These are phyloP conservation scores for Athalia cordata DNA, from an alignment of 2,888 invertebrate species.

Conservation along the genomic window DNA sequence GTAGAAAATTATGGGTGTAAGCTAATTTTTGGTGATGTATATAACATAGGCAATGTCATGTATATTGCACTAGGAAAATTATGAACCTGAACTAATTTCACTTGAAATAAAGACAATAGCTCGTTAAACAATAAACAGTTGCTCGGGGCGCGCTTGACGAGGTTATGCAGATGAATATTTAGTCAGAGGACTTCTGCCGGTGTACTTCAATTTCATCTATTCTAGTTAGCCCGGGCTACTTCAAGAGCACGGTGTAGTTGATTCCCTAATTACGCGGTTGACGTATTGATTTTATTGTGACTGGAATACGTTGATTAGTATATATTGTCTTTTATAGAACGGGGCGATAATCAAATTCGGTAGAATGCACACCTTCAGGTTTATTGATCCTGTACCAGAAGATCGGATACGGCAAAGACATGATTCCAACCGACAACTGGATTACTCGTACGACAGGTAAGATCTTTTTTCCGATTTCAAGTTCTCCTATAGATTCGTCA, in stretches of 20 bases:
- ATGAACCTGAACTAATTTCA: slow-evolving; percentile 36
- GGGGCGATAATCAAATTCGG: slow-evolving; percentile 91
- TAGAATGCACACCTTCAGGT: slow-evolving; percentile 89
- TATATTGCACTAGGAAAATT: slow-evolving; percentile 17
- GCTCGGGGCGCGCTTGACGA: slow-evolving; percentile 23
- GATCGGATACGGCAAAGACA: slow-evolving; percentile 85
- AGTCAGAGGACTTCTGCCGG: neutral
- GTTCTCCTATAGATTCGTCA: neutral
- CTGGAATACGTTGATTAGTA: neutral
- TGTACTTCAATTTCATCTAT: too few relatives aligned
- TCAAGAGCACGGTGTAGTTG: neutral
- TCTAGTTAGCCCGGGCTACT: too few relatives aligned
- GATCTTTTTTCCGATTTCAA: slow-evolving; percentile 52
- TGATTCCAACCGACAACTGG: slow-evolving; percentile 82
- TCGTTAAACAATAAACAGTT: slow-evolving; percentile 38
- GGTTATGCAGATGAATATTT: slow-evolving; percentile 21
- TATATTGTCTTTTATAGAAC: slow-evolving; percentile 75
- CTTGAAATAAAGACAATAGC: slow-evolving; percentile 21
- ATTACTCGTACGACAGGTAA: slow-evolving; percentile 89
- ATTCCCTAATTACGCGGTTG: neutral
- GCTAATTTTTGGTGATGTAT: slow-evolving; percentile 21
- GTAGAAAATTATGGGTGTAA: neutral
- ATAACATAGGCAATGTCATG: slow-evolving; percentile 6
- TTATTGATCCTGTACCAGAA: slow-evolving; percentile 89
- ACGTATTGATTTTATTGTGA: neutral